A percentile compares a stretch with the other conserved stretches of the same genome.
Evolutionary conservation across 2,888 invertebrate genomes (phyloP).

Genomic region (Alloplasta piceator): DNA sequence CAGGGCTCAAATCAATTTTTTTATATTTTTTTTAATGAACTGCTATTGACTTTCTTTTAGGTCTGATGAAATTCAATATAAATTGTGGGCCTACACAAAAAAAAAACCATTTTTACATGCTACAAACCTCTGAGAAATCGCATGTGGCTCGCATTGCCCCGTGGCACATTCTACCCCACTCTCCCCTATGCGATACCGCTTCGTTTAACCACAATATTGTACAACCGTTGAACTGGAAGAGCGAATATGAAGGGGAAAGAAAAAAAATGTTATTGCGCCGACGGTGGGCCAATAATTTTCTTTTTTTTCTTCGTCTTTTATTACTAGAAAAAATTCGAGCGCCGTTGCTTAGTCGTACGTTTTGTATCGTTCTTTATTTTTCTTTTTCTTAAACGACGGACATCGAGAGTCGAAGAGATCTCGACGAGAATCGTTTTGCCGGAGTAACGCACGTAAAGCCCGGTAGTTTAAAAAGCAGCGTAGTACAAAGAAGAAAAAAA

Average conservation of each 20-base stretch:
- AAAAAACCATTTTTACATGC: no score
- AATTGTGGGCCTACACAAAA: no score
- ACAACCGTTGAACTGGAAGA: slow-evolving; percentile 48
- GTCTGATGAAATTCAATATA: no score
- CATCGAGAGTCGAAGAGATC: slow-evolving; percentile 17
- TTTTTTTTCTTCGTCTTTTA: slow-evolving; percentile 20
- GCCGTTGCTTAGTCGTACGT: slow-evolving; percentile 49
- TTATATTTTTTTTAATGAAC: no score
- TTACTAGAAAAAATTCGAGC: slow-evolving; percentile 34
- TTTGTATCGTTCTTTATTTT: slow-evolving; percentile 34
- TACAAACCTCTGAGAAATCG: no score
- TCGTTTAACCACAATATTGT: slow-evolving; percentile 44
- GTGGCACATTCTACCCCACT: no score
- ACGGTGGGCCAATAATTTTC: slow-evolving; percentile 12
- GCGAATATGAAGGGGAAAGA: slow-evolving; percentile 30
- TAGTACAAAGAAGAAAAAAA: slow-evolving; percentile 40
- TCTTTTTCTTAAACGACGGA: slow-evolving; percentile 11
- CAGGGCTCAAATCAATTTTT: no score
- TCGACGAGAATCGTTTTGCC: slow-evolving; percentile 43
- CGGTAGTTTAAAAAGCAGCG: slow-evolving; percentile 38
- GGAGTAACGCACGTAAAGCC: slow-evolving; percentile 33
- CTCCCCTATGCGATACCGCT: slow-evolving; percentile 41
- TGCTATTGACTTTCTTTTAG: no score
- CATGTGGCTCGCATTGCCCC: no score
- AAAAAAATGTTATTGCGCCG: background rate